Evolutionary conservation across 1,140 invertebrate genomes (phyloP), one percentile per base, ranked within the genome.

Genomic region (Vollenhovia emeryi): DNA sequence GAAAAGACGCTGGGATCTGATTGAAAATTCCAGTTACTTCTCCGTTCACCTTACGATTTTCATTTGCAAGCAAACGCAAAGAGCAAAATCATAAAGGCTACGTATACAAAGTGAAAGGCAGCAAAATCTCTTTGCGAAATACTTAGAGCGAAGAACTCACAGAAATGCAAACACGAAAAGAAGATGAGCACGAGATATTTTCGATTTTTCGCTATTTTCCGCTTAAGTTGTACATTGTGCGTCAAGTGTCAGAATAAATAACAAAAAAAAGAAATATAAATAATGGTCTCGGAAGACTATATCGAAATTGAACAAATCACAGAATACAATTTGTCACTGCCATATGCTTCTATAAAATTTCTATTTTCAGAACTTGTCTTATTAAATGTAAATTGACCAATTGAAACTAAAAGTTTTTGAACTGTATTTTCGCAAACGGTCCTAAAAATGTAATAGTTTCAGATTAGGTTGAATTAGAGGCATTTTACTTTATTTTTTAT

Each of bases 21-120:
- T 78, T 64, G 40, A 78, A 78, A 78, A 40, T 50, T 64, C 27
- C 27, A 33, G 57, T 78, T 78, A 64, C 27, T 30, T 48, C 57
- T 62, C 43, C 33, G 30, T 62, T 62, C 18, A 36, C 11, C 8
- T 45, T 30, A 45, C 11, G 15, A 59, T 78, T 78, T 78, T 64
- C 57, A 78, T 78, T 78, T 78, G 13, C 27, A 64, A 48, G 57
- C 40, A 60, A 60, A 59, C 6, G 40, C 24, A 62, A 33, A 21
- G n/a, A 36, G 33, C 18, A 43, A 8, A 48, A 64, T 50, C 57
- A 78, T 78, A 78, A 78, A 64, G n/a, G 57, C 36, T 62, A 76
- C 40, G 21, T 27, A n/a, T 62, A 24, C 27, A 33, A 76, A 62
- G 57, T n/a, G 40, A 48, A 76, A n/a, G n/a, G 43, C 13, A 30